Conservation (phyloP, 2,113 vertebrate species). For the Sebastes fasciatus region DNA sequence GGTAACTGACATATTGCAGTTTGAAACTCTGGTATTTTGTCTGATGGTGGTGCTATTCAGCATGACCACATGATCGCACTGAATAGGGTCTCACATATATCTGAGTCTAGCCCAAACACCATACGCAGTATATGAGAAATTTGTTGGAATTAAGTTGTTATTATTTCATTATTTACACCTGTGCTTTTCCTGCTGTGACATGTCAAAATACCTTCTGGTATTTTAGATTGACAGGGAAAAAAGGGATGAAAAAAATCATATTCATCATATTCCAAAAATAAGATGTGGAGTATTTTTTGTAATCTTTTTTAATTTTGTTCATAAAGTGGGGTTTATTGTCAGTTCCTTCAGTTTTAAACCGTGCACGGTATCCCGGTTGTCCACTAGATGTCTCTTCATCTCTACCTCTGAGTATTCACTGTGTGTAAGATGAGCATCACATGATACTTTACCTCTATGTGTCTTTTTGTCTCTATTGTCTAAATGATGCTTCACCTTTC, state of each 20-base stretch:
- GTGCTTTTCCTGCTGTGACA: not conserved
- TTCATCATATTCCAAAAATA: not conserved
- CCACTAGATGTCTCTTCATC: slow-evolving; percentile 76
- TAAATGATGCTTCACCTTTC: slow-evolving; percentile 37
- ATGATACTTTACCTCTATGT: slow-evolving; percentile 9
- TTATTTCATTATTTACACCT: not conserved
- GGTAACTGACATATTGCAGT: not conserved
- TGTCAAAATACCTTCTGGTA: not conserved
- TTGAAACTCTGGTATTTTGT: not conserved
- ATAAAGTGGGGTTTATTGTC: not conserved
- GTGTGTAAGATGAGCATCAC: slow-evolving; percentile 26
- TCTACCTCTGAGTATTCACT: slow-evolving; percentile 28
- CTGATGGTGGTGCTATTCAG: slow-evolving; percentile 45
- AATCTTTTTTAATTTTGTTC: not conserved
- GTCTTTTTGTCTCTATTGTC: slow-evolving; percentile 42
- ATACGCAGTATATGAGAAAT: not conserved
- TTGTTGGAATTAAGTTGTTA: not conserved
- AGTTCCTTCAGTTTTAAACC: not conserved
- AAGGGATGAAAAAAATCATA: not conserved
- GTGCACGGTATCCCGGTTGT: slow-evolving; percentile 25
- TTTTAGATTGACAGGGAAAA: not conserved
- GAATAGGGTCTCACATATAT: not conserved
- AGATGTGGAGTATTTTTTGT: not conserved
- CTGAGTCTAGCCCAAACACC: not conserved
- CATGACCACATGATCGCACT: not conserved